Percentiles rank a stretch among this genome's conserved stretches.
These are phyloP conservation scores for Vulpes vulpes DNA, from an alignment of 2,113 vertebrate species.

Conservation along the genomic window DNA sequence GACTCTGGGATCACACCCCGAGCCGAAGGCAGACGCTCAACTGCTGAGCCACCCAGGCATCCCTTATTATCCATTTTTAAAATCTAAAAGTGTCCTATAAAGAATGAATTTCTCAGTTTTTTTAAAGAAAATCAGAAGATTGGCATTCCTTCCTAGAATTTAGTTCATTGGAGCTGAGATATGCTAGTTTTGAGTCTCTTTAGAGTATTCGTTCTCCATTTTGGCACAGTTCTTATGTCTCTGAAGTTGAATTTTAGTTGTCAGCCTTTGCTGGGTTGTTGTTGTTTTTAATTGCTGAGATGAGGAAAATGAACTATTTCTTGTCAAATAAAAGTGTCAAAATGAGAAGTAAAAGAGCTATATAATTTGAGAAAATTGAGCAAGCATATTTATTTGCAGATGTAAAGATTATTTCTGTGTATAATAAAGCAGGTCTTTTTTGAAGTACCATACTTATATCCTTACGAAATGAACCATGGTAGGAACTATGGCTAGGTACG, in stretches of 20 bases:
- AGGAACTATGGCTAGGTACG: not conserved
- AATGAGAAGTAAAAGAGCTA: not conserved
- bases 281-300: not conserved
- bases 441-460: not conserved
- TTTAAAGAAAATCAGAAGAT: conserved; percentile 10
- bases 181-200: not conserved
- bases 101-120: not conserved
- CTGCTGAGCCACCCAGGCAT: too few species aligned
- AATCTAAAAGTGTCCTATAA: not conserved
- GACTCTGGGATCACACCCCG: too few species aligned
- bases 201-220: not conserved
- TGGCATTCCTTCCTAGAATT: not conserved
- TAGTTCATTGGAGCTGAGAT: not conserved
- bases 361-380: not conserved
- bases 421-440: not conserved
- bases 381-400: not conserved
- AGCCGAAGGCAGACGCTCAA: too few species aligned
- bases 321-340: not conserved
- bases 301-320: not conserved
- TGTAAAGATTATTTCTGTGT: not conserved
- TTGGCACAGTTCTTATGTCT: not conserved
- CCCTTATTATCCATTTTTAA: not conserved
- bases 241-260: not conserved
- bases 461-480: not conserved
- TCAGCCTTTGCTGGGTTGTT: not conserved